Percentiles rank a stretch among this genome's conserved stretches.
phyloP scores from a whole-genome alignment of 2,797 vertebrate species.

The Melanotaenia parkinsoni region DNA sequence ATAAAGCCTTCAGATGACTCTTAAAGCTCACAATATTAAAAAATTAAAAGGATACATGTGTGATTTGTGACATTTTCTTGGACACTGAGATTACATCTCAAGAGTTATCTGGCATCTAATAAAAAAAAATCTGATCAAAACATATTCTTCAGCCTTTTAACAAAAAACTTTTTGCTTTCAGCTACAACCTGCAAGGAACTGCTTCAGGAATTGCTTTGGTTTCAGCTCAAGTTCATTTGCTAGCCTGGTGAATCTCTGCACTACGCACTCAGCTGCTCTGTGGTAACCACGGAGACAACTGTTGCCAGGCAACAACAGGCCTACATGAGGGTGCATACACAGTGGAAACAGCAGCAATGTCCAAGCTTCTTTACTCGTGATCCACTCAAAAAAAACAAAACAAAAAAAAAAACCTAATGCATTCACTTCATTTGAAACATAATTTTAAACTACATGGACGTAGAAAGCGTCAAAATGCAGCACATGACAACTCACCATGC shows the following conservation, averaged over 20 bases:
- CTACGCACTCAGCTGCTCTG: conserved; percentile 78
- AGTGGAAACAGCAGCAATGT: conserved; percentile 62
- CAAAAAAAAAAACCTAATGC: conserved; percentile 27
- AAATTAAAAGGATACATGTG: neutral
- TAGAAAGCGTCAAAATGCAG: neutral
- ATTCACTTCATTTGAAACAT: conserved; percentile 37
- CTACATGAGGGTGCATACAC: conserved; percentile 72
- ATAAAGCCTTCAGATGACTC: neutral
- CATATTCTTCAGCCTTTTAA: conserved; percentile 6
- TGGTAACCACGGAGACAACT: conserved; percentile 85
- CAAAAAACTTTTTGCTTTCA: conserved; percentile 14
- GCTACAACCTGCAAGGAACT: conserved; percentile 44
- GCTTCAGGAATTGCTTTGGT: conserved; percentile 59
- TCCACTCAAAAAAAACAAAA: conserved; percentile 61
- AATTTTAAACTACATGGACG: conserved; percentile 10
- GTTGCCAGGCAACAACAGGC: conserved; percentile 86
- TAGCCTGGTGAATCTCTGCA: conserved; percentile 77
- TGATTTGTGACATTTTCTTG: neutral
- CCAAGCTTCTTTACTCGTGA: conserved; percentile 63
- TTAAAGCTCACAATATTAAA: neutral
- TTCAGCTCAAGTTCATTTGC: conserved; percentile 75
- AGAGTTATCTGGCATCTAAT: neutral
- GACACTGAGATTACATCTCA: neutral
- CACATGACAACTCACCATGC: conserved; percentile 86
- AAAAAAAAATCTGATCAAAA: conserved; percentile 1